Conservation (phyloP, 2,113 vertebrate genomes). For the Aspiorhynchus laticeps region DNA sequence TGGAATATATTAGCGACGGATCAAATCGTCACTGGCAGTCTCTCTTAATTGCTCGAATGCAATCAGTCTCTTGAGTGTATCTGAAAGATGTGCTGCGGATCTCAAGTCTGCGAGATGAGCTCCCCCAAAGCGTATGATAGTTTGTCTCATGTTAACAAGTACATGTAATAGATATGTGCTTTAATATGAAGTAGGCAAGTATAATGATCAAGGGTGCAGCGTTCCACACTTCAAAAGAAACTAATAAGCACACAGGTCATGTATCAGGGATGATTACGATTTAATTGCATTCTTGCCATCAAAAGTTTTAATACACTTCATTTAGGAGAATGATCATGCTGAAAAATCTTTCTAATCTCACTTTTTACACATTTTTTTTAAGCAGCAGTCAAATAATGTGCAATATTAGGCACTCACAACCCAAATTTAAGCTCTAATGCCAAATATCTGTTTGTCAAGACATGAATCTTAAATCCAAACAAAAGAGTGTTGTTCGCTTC, state of each 20-base stretch:
- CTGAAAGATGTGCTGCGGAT: slow-evolving; percentile 50
- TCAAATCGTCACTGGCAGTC: slow-evolving; percentile 47
- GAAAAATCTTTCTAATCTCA: background rate
- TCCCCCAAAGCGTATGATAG: slow-evolving; percentile 49
- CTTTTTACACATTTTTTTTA: background rate
- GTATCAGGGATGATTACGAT: background rate
- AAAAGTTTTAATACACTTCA: background rate
- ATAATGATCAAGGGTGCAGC: slow-evolving; percentile 16
- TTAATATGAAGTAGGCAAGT: background rate
- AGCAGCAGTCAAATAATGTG: background rate
- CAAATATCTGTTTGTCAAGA: background rate
- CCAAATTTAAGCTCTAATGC: background rate
- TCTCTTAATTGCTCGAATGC: slow-evolving; percentile 47
- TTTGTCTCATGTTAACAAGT: slow-evolving; percentile 45
- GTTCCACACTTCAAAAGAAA: slow-evolving; percentile 36
- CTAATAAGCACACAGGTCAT: slow-evolving; percentile 5
- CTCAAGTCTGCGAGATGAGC: slow-evolving; percentile 18
- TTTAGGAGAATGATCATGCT: background rate
- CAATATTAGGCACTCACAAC: background rate
- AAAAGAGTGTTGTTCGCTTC: background rate
- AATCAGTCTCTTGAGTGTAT: slow-evolving; percentile 34
- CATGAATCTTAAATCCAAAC: background rate
- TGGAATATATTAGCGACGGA: slow-evolving; percentile 52
- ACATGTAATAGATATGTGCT: slow-evolving; percentile 51
- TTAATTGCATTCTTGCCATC: background rate